phyloP scores from a whole-genome alignment of 2,113 vertebrate species.

The Merops nubicus region DNA sequence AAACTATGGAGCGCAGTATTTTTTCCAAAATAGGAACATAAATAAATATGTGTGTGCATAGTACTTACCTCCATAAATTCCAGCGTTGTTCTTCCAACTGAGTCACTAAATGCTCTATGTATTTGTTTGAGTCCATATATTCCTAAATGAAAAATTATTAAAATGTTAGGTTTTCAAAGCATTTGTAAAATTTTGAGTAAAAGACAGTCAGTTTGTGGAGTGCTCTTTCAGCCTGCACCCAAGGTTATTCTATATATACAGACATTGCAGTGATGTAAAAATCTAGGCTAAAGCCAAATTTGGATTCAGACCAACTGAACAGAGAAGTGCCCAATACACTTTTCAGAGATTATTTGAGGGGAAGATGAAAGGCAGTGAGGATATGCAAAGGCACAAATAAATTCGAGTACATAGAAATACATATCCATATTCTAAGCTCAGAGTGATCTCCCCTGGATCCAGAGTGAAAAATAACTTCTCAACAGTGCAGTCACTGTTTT shows the following conservation, averaged over 20 bases:
- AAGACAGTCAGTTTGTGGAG: neutral
- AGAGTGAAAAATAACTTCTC: neutral
- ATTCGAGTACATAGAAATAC: neutral
- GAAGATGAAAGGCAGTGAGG: neutral
- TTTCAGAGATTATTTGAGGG: neutral
- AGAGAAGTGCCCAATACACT: neutral
- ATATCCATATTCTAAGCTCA: neutral
- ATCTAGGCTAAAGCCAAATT: neutral
- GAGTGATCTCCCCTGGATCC: neutral
- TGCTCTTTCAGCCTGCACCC: neutral
- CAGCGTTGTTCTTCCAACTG: constrained; percentile 88
- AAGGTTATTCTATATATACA: neutral
- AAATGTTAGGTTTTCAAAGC: neutral
- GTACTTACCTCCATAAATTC: constrained; percentile 85
- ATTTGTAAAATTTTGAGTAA: neutral
- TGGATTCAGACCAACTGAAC: neutral
- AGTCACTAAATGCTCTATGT: constrained; percentile 85
- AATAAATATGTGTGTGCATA: neutral
- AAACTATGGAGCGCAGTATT: neutral
- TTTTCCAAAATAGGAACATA: neutral
- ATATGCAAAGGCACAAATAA: neutral
- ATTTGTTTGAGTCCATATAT: constrained; percentile 90
- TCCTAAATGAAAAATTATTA: constrained; percentile 74
- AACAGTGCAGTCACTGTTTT: neutral
- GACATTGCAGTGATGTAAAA: neutral